Evolutionary conservation across 2,113 vertebrate genomes (phyloP).

Genomic region (Lipophrys pholis): DNA sequence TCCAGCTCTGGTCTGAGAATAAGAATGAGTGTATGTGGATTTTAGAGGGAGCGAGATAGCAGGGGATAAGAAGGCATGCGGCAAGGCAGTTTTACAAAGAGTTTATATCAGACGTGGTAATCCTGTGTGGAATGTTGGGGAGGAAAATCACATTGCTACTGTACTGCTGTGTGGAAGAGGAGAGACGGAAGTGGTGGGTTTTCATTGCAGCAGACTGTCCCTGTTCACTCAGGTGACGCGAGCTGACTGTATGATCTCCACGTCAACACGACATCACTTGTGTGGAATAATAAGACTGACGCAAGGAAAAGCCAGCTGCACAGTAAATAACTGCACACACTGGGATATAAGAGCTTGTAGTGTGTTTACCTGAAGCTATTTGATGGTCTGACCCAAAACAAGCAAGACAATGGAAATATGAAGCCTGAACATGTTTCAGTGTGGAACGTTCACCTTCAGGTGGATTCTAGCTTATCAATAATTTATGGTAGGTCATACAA

Average conservation of each 20-base stretch:
- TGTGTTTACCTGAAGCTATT: neutral
- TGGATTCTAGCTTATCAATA: too few relatives aligned
- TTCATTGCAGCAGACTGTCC: neutral
- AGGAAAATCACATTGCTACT: constrained; percentile 28
- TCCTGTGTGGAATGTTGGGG: constrained; percentile 52
- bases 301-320: neutral
- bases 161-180: constrained; percentile 25
- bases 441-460: too few relatives aligned
- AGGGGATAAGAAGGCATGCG: neutral
- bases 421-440: too few relatives aligned
- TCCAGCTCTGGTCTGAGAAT: constrained; percentile 56
- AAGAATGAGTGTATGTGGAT: constrained; percentile 42
- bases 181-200: constrained; percentile 4
- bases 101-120: constrained; percentile 39
- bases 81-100: constrained; percentile 4
- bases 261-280: constrained; percentile 19
- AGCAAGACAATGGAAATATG: neutral
- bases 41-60: neutral
- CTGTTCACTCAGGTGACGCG: constrained; percentile 7
- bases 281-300: neutral
- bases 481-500: too few relatives aligned
- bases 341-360: neutral
- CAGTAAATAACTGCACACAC: neutral
- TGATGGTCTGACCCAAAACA: neutral
- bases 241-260: constrained; percentile 9